Evolutionary conservation across 1,140 invertebrate genomes (phyloP), one percentile per base, ranked within the genome.

Genomic region (Protaetia brevitarsis): DNA sequence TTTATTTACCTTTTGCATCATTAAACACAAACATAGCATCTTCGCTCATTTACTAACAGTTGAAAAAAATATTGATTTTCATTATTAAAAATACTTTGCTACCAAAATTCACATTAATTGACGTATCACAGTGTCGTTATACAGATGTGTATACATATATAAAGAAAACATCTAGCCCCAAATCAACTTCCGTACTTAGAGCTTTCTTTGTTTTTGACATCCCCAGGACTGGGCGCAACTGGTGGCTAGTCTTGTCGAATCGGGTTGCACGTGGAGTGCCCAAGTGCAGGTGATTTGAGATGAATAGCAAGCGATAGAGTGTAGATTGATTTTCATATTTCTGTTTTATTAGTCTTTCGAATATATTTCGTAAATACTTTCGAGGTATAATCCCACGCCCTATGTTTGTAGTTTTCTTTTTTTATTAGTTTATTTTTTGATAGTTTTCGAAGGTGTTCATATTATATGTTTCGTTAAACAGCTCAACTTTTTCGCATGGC

Each of bases 181-280:
- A n/a, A n/a, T n/a, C n/a, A n/a, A n/a, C n/a, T n/a, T n/a, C n/a
- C n/a, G n/a, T 28, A 58, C 26, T 27, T 10, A 30, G 56, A 8
- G 26, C 16, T 28, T 59, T 7, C n/a, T 4, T 59, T 28, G 26
- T 59, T 21, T 36, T 74, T 82, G 76, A 82, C 82, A 82, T n/a
- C n/a, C n/a, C 71, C 72, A 87, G 89, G 89, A 90, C 82, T 90
- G 88, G 88, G 87, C 86, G 80, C 87, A 89, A 84, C 81, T 90
- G 83, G 87, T 89, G 79, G 88, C 89, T 82, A 88, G 87, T 80
- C 87, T 90, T 78, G 84, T 89, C 82, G 88, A 89, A 81, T 87
- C 87, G 75, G 88, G 87, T 82, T 87, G 83, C 82, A 85, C 82
- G 74, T 88, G 88, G 86, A 88, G 85, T 81, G 86, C 87, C 75